Conservation (phyloP, 2,113 vertebrate species). For the Harpagus bidentatus region DNA sequence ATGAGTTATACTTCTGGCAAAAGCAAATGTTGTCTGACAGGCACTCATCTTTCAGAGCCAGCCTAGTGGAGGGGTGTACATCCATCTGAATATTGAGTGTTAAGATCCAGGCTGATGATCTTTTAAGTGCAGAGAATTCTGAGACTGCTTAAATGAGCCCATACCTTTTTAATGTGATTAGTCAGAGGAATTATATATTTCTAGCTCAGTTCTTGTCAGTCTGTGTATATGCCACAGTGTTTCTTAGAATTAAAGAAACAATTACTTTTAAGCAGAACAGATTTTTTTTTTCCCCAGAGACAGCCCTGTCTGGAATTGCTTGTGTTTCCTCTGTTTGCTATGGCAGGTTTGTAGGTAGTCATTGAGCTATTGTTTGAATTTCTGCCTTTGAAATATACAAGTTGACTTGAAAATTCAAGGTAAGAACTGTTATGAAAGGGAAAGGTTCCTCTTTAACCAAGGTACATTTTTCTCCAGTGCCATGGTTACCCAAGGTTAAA, state of each 20-base stretch:
- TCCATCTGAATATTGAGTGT: not conserved
- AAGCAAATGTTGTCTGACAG: not conserved
- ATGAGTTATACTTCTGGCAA: not conserved
- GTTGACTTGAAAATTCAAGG: not conserved
- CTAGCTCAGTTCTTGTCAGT: not conserved
- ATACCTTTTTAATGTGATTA: not conserved
- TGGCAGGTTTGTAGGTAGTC: not conserved
- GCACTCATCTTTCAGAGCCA: not conserved
- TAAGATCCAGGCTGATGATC: not conserved
- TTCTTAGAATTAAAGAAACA: not conserved
- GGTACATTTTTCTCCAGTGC: not conserved
- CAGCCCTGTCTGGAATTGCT: not conserved
- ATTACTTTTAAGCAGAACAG: not conserved
- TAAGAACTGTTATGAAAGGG: not conserved
- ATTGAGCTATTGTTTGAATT: not conserved
- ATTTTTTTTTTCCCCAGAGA: not conserved
- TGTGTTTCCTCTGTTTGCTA: not conserved
- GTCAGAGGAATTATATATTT: not conserved
- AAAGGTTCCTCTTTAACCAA: not conserved
- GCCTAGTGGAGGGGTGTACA: accelerated
- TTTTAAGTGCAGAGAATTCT: not conserved
- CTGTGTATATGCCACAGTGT: not conserved
- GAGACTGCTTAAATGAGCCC: not conserved
- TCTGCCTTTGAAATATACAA: not conserved
- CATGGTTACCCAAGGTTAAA: not conserved